phyloP scores from a whole-genome alignment of 2,797 vertebrate species.

The Scomberomorus guttatus region DNA sequence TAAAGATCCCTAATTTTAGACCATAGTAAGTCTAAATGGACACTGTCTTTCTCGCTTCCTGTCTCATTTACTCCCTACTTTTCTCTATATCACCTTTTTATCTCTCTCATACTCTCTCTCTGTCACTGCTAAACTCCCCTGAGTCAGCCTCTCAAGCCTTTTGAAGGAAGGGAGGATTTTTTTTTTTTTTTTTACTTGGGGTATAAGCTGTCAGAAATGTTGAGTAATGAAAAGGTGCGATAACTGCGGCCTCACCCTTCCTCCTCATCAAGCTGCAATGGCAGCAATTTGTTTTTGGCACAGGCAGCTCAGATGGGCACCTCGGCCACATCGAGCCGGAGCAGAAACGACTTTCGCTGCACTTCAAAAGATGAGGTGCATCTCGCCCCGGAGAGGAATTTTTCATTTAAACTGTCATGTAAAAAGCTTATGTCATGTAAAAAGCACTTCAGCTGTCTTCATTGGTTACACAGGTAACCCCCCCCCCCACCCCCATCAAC shows the following conservation, averaged over 20 bases:
- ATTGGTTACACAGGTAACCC: slow-evolving; percentile 41
- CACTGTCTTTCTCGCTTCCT: neutral
- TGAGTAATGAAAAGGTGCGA: slow-evolving; percentile 65
- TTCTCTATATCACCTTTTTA: neutral
- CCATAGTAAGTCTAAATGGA: neutral
- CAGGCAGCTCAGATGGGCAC: slow-evolving; percentile 21
- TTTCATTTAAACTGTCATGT: slow-evolving; percentile 62
- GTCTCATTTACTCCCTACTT: neutral
- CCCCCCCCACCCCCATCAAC: neutral
- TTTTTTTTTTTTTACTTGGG: neutral
- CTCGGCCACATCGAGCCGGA: slow-evolving; percentile 21
- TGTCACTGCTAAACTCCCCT: neutral
- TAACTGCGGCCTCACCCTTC: slow-evolving; percentile 50
- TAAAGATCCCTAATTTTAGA: neutral
- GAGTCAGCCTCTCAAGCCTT: slow-evolving; percentile 34
- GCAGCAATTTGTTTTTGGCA: slow-evolving; percentile 61
- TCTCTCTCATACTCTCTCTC: neutral
- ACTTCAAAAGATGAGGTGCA: slow-evolving; percentile 48
- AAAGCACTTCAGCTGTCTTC: slow-evolving; percentile 40
- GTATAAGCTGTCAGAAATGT: slow-evolving; percentile 51
- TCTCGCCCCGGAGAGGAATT: slow-evolving; percentile 22
- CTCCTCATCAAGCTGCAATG: slow-evolving; percentile 61
- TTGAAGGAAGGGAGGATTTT: neutral
- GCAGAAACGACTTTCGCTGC: slow-evolving; percentile 31
- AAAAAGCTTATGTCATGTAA: slow-evolving; percentile 53